Conservation (phyloP, 1,140 invertebrate genomes). For the Paralvinella palmiformis region DNA sequence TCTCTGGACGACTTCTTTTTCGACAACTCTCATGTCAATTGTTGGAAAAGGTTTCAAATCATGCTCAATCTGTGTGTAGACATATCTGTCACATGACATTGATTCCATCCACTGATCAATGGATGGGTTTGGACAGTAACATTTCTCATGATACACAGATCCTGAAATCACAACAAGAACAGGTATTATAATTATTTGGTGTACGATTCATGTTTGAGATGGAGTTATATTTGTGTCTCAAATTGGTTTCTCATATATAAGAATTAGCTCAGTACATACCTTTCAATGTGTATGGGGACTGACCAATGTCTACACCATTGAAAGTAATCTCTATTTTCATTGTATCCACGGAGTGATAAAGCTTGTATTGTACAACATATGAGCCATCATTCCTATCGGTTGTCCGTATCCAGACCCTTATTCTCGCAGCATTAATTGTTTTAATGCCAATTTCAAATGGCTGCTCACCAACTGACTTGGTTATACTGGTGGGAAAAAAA, state of each 20-base stretch:
- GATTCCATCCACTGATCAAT: slow-evolving; percentile 62
- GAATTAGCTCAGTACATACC: slow-evolving; percentile 58
- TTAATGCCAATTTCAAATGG: slow-evolving; percentile 28
- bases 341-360: slow-evolving; percentile 68
- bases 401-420: slow-evolving; percentile 57
- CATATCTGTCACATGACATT: slow-evolving; percentile 59
- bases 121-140: slow-evolving; percentile 68
- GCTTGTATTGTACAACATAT: slow-evolving; percentile 76
- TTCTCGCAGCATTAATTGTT: slow-evolving; percentile 18
- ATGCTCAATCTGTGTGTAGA: slow-evolving; percentile 65
- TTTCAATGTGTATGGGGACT: slow-evolving; percentile 62
- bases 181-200: too few species aligned
- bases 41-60: slow-evolving; percentile 67
- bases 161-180: slow-evolving; percentile 49
- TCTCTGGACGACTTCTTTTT: slow-evolving; percentile 58
- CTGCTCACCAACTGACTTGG: slow-evolving; percentile 36
- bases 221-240: too few species aligned
- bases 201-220: too few species aligned
- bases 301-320: slow-evolving; percentile 60
- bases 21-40: slow-evolving; percentile 66
- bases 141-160: slow-evolving; percentile 72
- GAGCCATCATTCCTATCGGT: slow-evolving; percentile 78
- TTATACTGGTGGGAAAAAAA: too few species aligned
- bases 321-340: slow-evolving; percentile 66
- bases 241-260: too few species aligned